A percentile compares a stretch with the other conserved stretches of the same genome.
These are phyloP conservation scores for Enteromius anoplus DNA, from an alignment of 2,797 vertebrate genomes.

Conservation along the genomic window DNA sequence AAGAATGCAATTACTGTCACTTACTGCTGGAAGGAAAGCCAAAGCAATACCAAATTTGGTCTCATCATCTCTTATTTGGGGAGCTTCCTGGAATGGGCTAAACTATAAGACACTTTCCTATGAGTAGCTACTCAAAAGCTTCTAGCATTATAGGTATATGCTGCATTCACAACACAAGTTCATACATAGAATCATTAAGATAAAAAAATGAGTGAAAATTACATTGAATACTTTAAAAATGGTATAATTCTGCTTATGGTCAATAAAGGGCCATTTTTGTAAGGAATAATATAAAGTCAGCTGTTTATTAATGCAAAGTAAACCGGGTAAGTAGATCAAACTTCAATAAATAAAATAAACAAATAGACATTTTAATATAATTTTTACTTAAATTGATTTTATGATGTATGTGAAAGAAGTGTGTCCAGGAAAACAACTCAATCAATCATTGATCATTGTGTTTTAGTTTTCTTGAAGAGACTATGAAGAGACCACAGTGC, in stretches of 20 bases:
- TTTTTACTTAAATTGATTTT: not conserved
- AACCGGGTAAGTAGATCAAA: not conserved
- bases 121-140: not conserved
- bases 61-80: not conserved
- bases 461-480: not conserved
- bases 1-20: slow-evolving; percentile 21
- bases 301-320: too few species aligned
- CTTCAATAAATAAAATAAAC: not conserved
- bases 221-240: not conserved
- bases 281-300: not conserved
- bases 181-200: not conserved
- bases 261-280: not conserved
- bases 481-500: not conserved
- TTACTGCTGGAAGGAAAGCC: slow-evolving; percentile 5
- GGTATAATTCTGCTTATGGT: not conserved
- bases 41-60: slow-evolving; percentile 12
- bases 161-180: not conserved
- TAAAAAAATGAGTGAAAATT: not conserved
- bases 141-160: not conserved
- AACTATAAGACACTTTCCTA: not conserved
- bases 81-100: slow-evolving; percentile 8
- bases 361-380: not conserved
- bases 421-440: slow-evolving; percentile 8
- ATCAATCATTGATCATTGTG: not conserved
- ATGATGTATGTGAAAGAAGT: not conserved